Base-by-base conservation (phyloP, 1,140 invertebrate species). In the Rhagoletis zephyria region DNA sequence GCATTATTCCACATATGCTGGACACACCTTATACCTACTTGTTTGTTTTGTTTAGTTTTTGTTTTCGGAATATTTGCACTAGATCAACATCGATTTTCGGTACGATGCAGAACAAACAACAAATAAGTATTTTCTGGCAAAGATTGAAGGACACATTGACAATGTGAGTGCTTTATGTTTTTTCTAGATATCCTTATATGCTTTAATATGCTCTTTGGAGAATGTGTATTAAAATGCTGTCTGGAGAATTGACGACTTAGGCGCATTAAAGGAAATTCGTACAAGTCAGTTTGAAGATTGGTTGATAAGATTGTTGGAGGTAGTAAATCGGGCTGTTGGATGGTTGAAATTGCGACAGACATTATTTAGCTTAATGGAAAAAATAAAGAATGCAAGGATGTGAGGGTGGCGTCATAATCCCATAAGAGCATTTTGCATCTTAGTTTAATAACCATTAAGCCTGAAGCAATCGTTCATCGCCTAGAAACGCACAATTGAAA, bases 11-110 rank as follows among this genome's bases (percentile, higher is more conserved):
- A 81, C 74, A 56, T 81, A 81, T 81, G 45, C 48, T 19, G 48
- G 74, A 81, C 74, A 81, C 74, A 81, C 74, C 74, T 81, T 51
- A 56, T 30, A n/a, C 70, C 14, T 74, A 19, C 16, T 51, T 81
- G 74, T 81, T 67, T 9, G 16, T 30, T 3, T 1, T 56, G 48
- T 81, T 81, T 81, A n/a, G n/a, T n/a, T 56, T 70, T 70, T 70
- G 67, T 40, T 70, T 3, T 70, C 40, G 10, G 67, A 40, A n/a
- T 74, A 74, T 74, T 48, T 74, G 42, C 42, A 74, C 40, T 16
- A 45, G 67, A 74, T 74, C 10, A 42, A 74, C 40, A 74, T 74
- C 42, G 40, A 45, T 67, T 67, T 67, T 42, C 9, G 30, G 5
- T 64, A 16, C n/a, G 30, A 30, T 30, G 30, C 5, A 56, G 51